Base-by-base conservation (phyloP, 2,888 invertebrate genomes). In the Nasonia oneida region DNA sequence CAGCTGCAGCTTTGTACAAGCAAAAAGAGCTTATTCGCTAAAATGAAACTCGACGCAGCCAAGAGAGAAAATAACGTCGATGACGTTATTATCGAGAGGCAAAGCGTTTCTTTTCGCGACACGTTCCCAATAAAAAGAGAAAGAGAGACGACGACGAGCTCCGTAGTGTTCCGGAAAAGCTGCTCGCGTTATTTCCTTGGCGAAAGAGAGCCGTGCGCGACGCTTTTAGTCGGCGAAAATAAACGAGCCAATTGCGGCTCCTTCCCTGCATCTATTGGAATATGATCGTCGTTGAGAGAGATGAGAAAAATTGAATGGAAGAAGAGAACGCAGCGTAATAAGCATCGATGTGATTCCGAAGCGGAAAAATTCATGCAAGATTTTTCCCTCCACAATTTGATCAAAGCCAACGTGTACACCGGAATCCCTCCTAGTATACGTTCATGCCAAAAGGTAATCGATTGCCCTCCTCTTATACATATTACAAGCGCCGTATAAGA, bases 371-470 rank as follows among this genome's bases (percentile, higher is more conserved):
- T 37, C 70, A 4, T 33, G 1, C 39, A 39, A 70, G 18, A 70
- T 37, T 29, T 12, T 70, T 18, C 33, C 3, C 39, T 29, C 29
- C 39, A 15, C 37, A 18, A 18, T 37, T 18, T 33, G 39, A 71
- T 37, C 39, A 71, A n/a, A 61, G 57, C 8, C 23, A 18, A 18
- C 3, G 53, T 47, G 2, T 47, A 12, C 10, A 12, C 10, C 10
- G 1, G 42, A 42, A 42, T 8, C 42, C 6, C 42, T 1, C 5
- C 10, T 4, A 53, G 3, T 2, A 53, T 6, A 18, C 53, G 53
- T 53, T 53, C 23, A 61, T 10, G 8, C 47, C 6, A 83, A 81
- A 87, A 74, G 83, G 83, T 87, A 88, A 88, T 87, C 85, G 85
- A 85, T 81, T 87, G 33, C 29, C 4, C 67, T 23, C 2, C 61